Percentiles rank a stretch among this genome's conserved stretches.
phyloP scores from a whole-genome alignment of 2,113 vertebrate genomes.

The Pygoscelis adeliae region DNA sequence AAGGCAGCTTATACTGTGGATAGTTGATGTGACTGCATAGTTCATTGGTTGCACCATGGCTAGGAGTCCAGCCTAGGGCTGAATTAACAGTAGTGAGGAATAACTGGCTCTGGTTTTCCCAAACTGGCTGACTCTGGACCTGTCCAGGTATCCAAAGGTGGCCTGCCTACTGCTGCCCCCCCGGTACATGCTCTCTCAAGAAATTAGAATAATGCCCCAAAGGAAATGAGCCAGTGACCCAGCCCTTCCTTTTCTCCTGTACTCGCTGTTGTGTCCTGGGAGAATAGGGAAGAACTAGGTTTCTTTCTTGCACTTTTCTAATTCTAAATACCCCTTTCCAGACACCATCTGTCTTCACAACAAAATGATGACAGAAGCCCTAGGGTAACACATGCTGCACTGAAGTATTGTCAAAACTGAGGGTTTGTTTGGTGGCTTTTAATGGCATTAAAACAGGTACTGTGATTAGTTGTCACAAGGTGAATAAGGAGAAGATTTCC shows the following conservation, averaged over 20 bases:
- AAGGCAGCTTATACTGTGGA: not conserved
- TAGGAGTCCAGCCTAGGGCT: not conserved
- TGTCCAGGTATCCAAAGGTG: not conserved
- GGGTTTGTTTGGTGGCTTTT: not conserved
- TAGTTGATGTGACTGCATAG: not conserved
- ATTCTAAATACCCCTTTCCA: not conserved
- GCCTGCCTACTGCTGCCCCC: not conserved
- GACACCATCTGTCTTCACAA: not conserved
- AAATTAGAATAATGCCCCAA: not conserved
- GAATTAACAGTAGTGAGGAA: not conserved
- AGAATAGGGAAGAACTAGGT: not conserved
- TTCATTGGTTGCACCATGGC: not conserved
- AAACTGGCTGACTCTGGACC: accelerated
- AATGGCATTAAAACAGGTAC: not conserved
- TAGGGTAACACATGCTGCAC: not conserved
- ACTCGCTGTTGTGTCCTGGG: not conserved
- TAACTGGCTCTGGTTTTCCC: not conserved
- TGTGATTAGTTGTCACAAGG: accelerated
- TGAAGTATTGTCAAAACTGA: not conserved
- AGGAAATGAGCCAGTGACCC: not conserved
- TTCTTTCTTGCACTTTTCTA: not conserved
- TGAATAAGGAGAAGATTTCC: not conserved
- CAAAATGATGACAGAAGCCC: not conserved
- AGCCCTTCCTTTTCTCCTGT: not conserved
- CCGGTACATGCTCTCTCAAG: not conserved